Evolutionary conservation across 2,113 vertebrate species (phyloP).

Genomic region (Uropsilus gracilis): DNA sequence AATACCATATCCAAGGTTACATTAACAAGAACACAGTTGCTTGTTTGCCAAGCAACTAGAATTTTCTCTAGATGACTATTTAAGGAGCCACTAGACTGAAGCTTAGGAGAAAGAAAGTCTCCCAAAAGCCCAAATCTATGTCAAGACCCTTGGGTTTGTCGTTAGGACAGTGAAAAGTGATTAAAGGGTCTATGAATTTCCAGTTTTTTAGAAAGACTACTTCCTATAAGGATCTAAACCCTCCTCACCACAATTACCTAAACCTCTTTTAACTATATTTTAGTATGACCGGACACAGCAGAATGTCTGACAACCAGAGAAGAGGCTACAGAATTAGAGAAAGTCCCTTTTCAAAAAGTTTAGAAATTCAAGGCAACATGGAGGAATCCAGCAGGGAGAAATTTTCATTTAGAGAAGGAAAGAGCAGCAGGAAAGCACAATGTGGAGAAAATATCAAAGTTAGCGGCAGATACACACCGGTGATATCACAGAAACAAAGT

Average conservation of each 20-base stretch:
- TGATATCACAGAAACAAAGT: neutral
- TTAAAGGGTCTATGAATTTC: neutral
- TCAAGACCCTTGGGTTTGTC: neutral
- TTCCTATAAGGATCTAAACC: neutral
- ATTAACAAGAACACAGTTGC: neutral
- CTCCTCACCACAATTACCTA: neutral
- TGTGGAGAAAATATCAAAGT: neutral
- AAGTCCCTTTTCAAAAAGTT: neutral
- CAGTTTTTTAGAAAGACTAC: neutral
- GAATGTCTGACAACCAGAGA: neutral
- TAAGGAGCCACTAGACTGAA: neutral
- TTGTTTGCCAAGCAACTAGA: neutral
- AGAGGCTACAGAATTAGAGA: neutral
- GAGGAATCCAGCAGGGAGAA: neutral
- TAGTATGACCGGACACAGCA: neutral
- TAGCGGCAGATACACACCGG: neutral
- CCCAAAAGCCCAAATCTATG: neutral
- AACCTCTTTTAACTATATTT: neutral
- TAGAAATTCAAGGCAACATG: neutral
- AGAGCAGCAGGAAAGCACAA: neutral
- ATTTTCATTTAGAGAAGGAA: neutral
- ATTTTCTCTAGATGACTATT: neutral
- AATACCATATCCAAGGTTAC: neutral
- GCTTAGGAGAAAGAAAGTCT: neutral
- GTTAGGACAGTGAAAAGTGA: neutral